Base-by-base conservation (phyloP, 2,888 invertebrate genomes). In the Drosophila limbata region DNA sequence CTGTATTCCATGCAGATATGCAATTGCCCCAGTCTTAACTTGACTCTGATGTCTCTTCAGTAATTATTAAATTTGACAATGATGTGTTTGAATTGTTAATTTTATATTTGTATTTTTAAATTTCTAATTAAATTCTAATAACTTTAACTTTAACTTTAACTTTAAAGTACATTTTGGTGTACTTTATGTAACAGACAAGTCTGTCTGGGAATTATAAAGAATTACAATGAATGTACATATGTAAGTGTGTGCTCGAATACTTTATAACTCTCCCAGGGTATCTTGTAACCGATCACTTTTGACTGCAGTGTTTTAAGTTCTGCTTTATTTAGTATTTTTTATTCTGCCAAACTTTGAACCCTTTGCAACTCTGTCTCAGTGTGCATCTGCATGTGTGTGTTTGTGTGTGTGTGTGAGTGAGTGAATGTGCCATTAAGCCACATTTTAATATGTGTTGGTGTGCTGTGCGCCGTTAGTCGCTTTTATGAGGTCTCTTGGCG, bases 401-500 rank as follows among this genome's bases (percentile, higher is more conserved):
- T 28, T 31, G 21, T 40, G 17, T 53, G n/a, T 53, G 62, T 53
- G 60, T 33, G 56, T 42, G 15, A 53, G 56, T 65, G 51, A 55
- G 57, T 60, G 62, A 62, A 70, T 74, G 62, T 77, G 71, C 87
- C 69, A 85, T 88, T 83, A 82, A 81, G 68, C 87, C 87, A 71
- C 87, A 88, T 86, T 81, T 88, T 84, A 88, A 88, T 89, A 51
- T 79, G 61, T 69, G 72, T 64, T 69, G 48, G 62, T 83, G 66
- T 33, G 52, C 53, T 88, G 60, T 75, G 72, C 40, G 64, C 68
- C 82, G 88, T 85, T 88, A 79, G 83, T 82, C 83, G 86, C 82
- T 89, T 81, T 89, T 88, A 89, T 89, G 83, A 88, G 83, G 88
- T 84, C 89, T 82, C 87, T 88, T 80, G 81, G 84, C 84, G 89